Evolutionary conservation across 2,888 invertebrate species (phyloP).

Genomic region (Byasa hedistus): DNA sequence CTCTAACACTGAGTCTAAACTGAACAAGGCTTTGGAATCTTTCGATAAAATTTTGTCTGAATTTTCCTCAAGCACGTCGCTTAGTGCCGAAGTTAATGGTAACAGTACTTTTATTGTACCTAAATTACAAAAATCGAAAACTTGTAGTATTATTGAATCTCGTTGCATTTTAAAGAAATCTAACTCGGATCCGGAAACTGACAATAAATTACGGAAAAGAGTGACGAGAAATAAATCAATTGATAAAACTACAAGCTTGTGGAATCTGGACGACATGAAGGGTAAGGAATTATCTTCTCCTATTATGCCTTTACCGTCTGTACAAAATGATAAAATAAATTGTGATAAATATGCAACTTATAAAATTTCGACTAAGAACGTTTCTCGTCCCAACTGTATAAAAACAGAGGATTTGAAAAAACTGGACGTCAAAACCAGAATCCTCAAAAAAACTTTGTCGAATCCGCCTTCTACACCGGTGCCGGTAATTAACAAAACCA

Average conservation of each 20-base stretch:
- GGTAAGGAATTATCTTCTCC: conserved; percentile 72
- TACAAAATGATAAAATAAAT: conserved; percentile 64
- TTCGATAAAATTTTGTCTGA: conserved; percentile 75
- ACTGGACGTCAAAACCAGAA: conserved; percentile 77
- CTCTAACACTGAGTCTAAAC: conserved; percentile 55
- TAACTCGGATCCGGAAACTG: conserved; percentile 69
- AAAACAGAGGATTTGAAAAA: conserved; percentile 73
- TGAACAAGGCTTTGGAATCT: conserved; percentile 72
- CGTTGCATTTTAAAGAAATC: conserved; percentile 83
- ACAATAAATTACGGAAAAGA: conserved; percentile 57
- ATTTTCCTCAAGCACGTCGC: conserved; percentile 58
- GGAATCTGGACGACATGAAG: conserved; percentile 80
- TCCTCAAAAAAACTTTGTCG: conserved; percentile 76
- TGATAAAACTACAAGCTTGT: conserved; percentile 79
- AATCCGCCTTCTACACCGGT: conserved; percentile 76
- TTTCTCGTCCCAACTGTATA: conserved; percentile 61
- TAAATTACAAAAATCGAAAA: conserved; percentile 84
- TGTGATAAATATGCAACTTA: conserved; percentile 76
- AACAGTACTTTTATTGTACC: conserved; percentile 67
- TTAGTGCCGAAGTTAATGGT: conserved; percentile 49
- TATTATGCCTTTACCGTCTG: conserved; percentile 58
- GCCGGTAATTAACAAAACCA: conserved; percentile 71
- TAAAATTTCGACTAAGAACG: conserved; percentile 70
- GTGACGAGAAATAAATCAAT: conserved; percentile 71
- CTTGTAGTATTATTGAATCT: conserved; percentile 85